Evolutionary conservation across 1,140 invertebrate genomes (phyloP), one percentile per base, ranked within the genome.

Genomic region (Sycobia sp.): DNA sequence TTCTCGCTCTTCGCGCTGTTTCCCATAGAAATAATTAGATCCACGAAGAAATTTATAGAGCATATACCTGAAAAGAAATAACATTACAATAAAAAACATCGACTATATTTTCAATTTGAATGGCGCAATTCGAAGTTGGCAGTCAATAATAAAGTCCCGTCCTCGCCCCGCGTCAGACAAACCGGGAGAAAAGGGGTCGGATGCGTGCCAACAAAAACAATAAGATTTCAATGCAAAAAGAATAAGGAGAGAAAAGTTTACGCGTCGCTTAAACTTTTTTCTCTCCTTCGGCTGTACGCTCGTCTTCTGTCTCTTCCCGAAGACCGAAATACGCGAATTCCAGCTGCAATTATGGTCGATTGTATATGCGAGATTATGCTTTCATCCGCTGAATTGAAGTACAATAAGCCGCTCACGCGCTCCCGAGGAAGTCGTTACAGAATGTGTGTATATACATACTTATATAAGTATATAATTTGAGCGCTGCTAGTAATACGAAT

Each of bases 91-190:
- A n/a, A n/a, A n/a, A n/a, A n/a, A n/a, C n/a, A 20, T 25, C 36
- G 36, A 54, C 50, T 39, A 39, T 22, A 25, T 54, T 54, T 54
- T 54, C 50, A 51, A 51, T 51, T 51, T 51, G 32, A 51, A 51
- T 38, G 32, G 49, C 29, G 49, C 49, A 51, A 51, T 51, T 51
- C 34, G 36, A 49, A 49, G 46, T 49, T 49, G 46, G 46, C 46
- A 49, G 46, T 49, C 46, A 25, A 22, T 22, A 49, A 49, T 49
- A 49, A 49, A 29, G 32, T 51, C 36, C 49, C 49, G 13, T 16
- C 29, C 29, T n/a, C n/a, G n/a, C n/a, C n/a, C n/a, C n/a, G n/a
- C n/a, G n/a, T n/a, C n/a, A 16, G 18, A 51, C 18, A 51, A n/a
- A n/a, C n/a, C n/a, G n/a, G n/a, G n/a, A n/a, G n/a, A n/a, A n/a